These are phyloP conservation scores for Nowickia ferox DNA, from an alignment of 2,888 invertebrate genomes.

Conservation along the genomic window DNA sequence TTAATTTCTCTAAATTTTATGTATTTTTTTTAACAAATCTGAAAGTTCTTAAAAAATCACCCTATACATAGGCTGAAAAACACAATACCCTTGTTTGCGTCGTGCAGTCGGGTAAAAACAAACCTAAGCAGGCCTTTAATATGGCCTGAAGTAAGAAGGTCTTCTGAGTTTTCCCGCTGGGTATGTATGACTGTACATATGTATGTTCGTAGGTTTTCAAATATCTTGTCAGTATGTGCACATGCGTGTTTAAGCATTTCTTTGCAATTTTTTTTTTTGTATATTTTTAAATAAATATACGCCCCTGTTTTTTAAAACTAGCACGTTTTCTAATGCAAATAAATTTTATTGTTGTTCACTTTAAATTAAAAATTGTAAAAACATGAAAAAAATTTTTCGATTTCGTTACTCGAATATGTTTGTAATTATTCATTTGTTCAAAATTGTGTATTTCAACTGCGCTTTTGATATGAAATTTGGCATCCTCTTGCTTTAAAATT, in stretches of 20 bases:
- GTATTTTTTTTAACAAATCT: too few species aligned
- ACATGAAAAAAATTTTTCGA: constrained; percentile 15
- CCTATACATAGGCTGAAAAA: too few species aligned
- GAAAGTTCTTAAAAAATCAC: too few species aligned
- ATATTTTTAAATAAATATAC: constrained; percentile 32
- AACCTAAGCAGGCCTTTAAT: too few species aligned
- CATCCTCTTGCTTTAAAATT: constrained; percentile 25
- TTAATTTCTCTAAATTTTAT: too few species aligned
- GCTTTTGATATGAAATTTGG: background rate
- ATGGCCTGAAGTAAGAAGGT: too few species aligned
- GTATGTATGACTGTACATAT: background rate
- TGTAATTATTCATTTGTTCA: constrained; percentile 7
- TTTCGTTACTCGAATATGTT: background rate
- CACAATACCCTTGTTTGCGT: too few species aligned
- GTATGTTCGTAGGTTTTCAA: too few species aligned
- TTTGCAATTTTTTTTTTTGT: background rate
- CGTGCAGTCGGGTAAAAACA: too few species aligned
- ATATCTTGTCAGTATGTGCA: background rate
- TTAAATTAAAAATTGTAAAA: constrained; percentile 47
- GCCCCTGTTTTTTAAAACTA: constrained; percentile 47
- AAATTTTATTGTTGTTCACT: constrained; percentile 38
- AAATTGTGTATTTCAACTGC: constrained; percentile 23
- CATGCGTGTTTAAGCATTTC: constrained; percentile 33
- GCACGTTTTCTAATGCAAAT: constrained; percentile 61
- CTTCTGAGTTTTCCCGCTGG: too few species aligned